Evolutionary conservation across 2,113 vertebrate genomes (phyloP).

Genomic region (Prionailurus bengalensis): DNA sequence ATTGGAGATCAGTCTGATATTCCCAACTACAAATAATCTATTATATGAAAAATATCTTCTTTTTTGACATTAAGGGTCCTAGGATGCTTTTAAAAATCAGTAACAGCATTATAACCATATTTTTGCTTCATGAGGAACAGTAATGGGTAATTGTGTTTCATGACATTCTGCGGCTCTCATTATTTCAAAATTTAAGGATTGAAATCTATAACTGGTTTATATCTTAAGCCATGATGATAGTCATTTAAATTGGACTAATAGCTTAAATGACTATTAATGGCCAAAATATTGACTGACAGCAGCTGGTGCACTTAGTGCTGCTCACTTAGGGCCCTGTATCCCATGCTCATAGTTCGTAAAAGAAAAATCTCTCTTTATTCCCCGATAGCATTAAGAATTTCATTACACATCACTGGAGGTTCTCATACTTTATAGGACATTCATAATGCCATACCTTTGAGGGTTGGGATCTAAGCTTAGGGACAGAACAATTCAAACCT

Average conservation of each 20-base stretch:
- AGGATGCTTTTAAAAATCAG: conserved; percentile 45
- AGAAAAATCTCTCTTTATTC: conserved; percentile 37
- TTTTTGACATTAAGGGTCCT: background rate
- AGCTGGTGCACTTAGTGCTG: conserved; percentile 65
- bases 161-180: background rate
- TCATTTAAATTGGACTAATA: conserved; percentile 68
- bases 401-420: background rate
- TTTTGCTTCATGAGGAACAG: conserved; percentile 2
- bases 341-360: conserved; percentile 23
- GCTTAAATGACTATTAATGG: conserved; percentile 66
- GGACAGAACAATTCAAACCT: background rate
- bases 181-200: conserved; percentile 69
- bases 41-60: background rate
- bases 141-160: conserved; percentile 43
- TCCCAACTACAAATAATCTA: conserved; percentile 39
- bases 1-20: background rate
- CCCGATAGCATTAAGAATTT: conserved; percentile 31
- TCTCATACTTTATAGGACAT: background rate
- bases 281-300: conserved; percentile 69
- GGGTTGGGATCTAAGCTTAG: background rate
- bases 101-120: background rate
- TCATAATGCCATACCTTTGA: background rate
- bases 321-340: conserved; percentile 2
- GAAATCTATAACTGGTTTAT: conserved; percentile 57
- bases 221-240: conserved; percentile 38